These are phyloP conservation scores for Dyspetes luteomarginatus DNA, from an alignment of 2,888 invertebrate genomes.

Conservation along the genomic window DNA sequence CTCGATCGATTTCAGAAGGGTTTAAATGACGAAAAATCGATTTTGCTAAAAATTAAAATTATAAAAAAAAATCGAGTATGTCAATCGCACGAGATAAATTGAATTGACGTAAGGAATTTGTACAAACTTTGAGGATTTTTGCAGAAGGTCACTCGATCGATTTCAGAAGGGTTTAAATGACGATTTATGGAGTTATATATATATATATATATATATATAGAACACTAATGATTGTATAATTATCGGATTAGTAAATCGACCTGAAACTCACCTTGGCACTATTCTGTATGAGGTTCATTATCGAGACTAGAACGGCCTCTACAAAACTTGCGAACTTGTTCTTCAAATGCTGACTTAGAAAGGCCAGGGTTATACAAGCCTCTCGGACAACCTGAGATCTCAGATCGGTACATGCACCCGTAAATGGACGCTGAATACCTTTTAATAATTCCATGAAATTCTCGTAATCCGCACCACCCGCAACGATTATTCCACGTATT, in stretches of 20 bases:
- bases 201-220: no score
- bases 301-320: constrained; percentile 91
- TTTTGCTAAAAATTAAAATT: no score
- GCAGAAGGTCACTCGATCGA: no score
- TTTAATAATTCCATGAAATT: constrained; percentile 91
- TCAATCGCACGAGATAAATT: no score
- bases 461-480: constrained; percentile 90
- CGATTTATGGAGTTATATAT: no score
- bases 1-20: no score
- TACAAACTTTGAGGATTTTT: no score
- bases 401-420: constrained; percentile 93
- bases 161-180: no score
- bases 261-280: constrained; percentile 92
- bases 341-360: constrained; percentile 93
- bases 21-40: no score
- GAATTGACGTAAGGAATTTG: no score
- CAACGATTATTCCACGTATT: constrained; percentile 91
- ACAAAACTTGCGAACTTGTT: constrained; percentile 94
- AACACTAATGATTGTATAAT: no score
- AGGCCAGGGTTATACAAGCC: constrained; percentile 97
- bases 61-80: no score
- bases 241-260: not conserved
- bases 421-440: constrained; percentile 91
- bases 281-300: constrained; percentile 96
- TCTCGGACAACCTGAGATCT: constrained; percentile 98